Base-by-base conservation (phyloP, 2,113 vertebrate genomes). In the Saguinus imperator region DNA sequence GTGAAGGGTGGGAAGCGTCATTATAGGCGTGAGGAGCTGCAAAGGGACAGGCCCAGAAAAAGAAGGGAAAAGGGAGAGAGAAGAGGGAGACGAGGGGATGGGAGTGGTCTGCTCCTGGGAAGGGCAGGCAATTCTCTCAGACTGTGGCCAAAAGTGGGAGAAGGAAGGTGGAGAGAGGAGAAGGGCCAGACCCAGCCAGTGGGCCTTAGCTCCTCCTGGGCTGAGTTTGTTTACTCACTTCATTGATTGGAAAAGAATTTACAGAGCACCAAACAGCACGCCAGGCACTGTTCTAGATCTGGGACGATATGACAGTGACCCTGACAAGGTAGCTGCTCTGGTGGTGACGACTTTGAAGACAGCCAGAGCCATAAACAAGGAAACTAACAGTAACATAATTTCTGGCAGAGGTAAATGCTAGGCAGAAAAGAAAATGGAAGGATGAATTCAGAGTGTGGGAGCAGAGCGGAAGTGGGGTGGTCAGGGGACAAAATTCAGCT, bases 231-330 rank as follows among this genome's bases (percentile, higher is more conserved):
- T 87, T 32, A 9, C 66, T 90, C 2, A 0, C 35, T 37, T 89
- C 79, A 55, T 81, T 91, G 72, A 70, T 50, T 76, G 2, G 8
- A 70, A 82, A 89, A 86, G 37, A 82, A 94, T 86, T 55, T 27
- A 61, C 73, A 23, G 76, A 77, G 77, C 17, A n/a, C 79, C 55
- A 37, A 64, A 37, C 12, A 55, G 86, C 25, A 9, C 8, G 29
- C 76, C 58, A 88, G 85, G 79, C 27, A 14, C 64, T 0, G 21
- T 20, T 73, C 58, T 87, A 55, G 91, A 83, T 48, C 8, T 18
- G 17, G 58, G 40, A 43, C 4, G 25, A 88, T 18, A 87, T 1
- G 72, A 52, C 61, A 61, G 82, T 20, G 84, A 66, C 32, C 43
- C 66, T 3, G 4, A 0, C 27, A 55, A 50, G 70, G 23, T 14